Percentiles rank a stretch among this genome's conserved stretches.
phyloP scores from a whole-genome alignment of 2,797 vertebrate genomes.

The Pseudocheirus occidentalis region DNA sequence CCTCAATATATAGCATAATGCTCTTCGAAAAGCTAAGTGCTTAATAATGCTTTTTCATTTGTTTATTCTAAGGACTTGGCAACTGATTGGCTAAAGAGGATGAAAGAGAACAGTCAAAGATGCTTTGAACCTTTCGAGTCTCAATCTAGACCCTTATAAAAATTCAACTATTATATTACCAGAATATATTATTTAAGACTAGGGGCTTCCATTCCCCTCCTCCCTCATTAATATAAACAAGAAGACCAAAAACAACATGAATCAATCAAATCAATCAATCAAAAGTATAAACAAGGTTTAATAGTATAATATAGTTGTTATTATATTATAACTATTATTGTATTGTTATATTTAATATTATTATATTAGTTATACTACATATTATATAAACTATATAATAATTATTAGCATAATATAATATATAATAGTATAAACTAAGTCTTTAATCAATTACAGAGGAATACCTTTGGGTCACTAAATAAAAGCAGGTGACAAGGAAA shows the following conservation, averaged over 20 bases:
- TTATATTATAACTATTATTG: too few species aligned
- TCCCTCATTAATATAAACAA: neutral
- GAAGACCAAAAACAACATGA: neutral
- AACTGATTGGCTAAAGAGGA: neutral
- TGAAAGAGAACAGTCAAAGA: neutral
- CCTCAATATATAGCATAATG: neutral
- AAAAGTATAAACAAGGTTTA: neutral
- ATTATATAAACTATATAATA: too few species aligned
- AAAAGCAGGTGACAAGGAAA: neutral
- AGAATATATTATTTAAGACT: neutral
- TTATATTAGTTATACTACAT: too few species aligned
- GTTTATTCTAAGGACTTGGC: neutral
- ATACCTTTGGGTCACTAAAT: neutral
- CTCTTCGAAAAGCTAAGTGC: neutral
- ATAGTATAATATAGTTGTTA: too few species aligned
- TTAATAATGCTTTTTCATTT: neutral
- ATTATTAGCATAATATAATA: too few species aligned
- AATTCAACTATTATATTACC: neutral
- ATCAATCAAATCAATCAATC: neutral
- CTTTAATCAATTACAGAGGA: neutral
- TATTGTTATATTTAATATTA: too few species aligned
- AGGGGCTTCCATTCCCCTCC: neutral
- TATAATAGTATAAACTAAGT: too few species aligned
- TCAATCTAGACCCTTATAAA: neutral
- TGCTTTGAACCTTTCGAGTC: neutral